phyloP scores from a whole-genome alignment of 2,797 vertebrate species.

The Tadarida brasiliensis region DNA sequence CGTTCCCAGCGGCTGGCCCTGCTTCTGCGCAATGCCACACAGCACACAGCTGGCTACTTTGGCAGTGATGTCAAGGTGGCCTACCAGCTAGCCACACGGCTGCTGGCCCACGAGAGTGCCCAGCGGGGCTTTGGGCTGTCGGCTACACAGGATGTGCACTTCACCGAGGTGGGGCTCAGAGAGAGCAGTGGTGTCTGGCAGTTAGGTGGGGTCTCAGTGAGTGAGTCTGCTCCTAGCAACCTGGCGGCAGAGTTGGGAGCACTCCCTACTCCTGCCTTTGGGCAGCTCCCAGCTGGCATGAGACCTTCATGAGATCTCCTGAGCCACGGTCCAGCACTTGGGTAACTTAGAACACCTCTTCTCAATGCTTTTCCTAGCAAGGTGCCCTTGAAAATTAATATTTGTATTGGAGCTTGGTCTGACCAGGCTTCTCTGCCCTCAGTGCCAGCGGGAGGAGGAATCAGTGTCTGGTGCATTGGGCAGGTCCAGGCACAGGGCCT shows the following conservation, averaged over 20 bases:
- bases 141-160: conserved; percentile 96
- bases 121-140: conserved; percentile 96
- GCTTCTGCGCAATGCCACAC: conserved; percentile 92
- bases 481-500: not conserved
- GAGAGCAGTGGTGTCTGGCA: not conserved
- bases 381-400: not conserved
- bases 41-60: conserved; percentile 89
- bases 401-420: not conserved
- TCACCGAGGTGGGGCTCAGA: conserved; percentile 92
- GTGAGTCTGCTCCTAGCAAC: not conserved
- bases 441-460: not conserved
- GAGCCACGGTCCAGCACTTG: not conserved
- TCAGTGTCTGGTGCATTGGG: not conserved
- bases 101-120: conserved; percentile 93
- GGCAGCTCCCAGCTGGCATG: rapidly evolving
- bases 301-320: not conserved
- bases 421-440: not conserved
- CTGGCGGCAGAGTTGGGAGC: too few relatives aligned
- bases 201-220: not conserved
- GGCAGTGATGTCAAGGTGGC: conserved; percentile 95
- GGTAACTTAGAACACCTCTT: not conserved
- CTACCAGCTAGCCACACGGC: conserved; percentile 91
- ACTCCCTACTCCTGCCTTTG: not conserved
- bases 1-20: conserved; percentile 90
- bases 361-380: not conserved